Conservation (phyloP, 2,113 vertebrate species). For the Corythornis madagascariensis region DNA sequence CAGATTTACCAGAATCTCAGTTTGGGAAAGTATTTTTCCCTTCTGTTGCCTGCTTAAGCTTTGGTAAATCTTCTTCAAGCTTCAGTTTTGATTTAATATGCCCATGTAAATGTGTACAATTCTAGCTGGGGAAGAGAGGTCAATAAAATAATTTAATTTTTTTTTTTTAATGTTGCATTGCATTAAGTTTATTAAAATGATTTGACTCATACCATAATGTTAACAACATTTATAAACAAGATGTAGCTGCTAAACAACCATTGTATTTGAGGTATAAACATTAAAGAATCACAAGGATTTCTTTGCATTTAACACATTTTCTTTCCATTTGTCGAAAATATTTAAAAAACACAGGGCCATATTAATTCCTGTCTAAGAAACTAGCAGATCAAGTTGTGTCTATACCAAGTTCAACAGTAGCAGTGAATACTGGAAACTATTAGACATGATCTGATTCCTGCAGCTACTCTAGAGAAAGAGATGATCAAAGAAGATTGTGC, state of each 20-base stretch:
- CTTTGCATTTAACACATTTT: background rate
- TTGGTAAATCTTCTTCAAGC: background rate
- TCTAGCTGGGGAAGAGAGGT: background rate
- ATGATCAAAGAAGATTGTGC: constrained; percentile 68
- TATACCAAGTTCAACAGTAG: background rate
- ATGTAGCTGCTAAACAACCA: background rate
- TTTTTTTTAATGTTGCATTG: background rate
- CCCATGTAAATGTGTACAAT: background rate
- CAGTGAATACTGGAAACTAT: background rate
- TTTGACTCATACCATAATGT: background rate
- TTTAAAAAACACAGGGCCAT: constrained; percentile 3
- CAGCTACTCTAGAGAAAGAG: constrained; percentile 63
- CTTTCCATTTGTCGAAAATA: constrained; percentile 23
- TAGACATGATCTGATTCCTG: constrained; percentile 57
- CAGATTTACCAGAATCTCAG: background rate
- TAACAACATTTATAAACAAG: background rate
- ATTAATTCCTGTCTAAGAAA: background rate
- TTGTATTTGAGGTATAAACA: background rate
- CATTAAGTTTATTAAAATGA: background rate
- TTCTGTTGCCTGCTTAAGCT: background rate
- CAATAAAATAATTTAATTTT: background rate
- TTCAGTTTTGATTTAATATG: background rate
- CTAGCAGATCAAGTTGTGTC: background rate
- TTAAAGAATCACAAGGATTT: background rate
- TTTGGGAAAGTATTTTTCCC: background rate